A percentile compares a stretch with the other conserved stretches of the same genome.
phyloP scores from a whole-genome alignment of 2,888 invertebrate genomes.

The Ferdinandea cuprea region DNA sequence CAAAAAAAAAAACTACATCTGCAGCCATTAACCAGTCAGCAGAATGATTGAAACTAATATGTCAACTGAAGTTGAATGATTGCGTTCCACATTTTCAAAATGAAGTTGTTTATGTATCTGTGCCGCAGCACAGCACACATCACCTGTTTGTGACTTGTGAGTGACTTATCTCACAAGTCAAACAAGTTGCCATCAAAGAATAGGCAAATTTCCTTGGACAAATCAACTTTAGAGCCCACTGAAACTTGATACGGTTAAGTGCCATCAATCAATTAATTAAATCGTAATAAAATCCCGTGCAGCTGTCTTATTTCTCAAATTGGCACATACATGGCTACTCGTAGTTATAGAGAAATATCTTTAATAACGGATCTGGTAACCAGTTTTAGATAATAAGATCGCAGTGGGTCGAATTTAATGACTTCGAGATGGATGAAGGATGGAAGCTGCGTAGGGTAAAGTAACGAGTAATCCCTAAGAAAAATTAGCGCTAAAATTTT shows the following conservation, averaged over 20 bases:
- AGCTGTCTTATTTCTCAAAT: background rate
- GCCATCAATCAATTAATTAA: slow-evolving; percentile 54
- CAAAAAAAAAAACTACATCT: no score
- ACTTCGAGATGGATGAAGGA: no score
- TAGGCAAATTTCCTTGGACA: slow-evolving; percentile 19
- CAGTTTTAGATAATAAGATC: no score
- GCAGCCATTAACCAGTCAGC: background rate
- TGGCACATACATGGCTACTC: no score
- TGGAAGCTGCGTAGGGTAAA: no score
- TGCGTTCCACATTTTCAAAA: slow-evolving; percentile 70
- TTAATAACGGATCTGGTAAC: no score
- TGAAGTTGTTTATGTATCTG: slow-evolving; percentile 43
- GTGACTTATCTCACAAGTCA: slow-evolving; percentile 18
- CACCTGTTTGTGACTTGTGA: slow-evolving; percentile 10
- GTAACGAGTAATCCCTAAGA: no score
- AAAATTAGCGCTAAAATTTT: no score
- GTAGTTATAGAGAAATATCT: no score
- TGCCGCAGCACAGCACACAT: slow-evolving; percentile 35
- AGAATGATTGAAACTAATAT: slow-evolving; percentile 65
- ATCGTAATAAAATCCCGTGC: background rate
- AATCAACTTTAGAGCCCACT: slow-evolving; percentile 5
- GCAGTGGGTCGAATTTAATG: no score
- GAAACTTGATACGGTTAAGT: slow-evolving; percentile 37
- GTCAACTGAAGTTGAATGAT: slow-evolving; percentile 76
- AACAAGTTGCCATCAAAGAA: slow-evolving; percentile 18